phyloP scores from a whole-genome alignment of 2,888 invertebrate genomes.

The Saturnia japonica region DNA sequence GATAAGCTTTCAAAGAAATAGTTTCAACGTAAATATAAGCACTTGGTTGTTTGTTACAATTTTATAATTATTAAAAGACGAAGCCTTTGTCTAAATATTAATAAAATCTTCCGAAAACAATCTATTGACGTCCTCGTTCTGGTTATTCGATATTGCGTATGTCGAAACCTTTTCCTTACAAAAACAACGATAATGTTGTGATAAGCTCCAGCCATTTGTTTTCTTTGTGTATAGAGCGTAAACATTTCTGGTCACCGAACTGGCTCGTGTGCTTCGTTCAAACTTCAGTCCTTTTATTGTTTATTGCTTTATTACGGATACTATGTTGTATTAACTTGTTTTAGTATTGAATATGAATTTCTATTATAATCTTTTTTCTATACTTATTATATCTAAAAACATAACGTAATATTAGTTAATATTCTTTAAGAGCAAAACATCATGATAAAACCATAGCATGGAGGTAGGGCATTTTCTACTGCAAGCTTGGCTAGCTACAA shows the following conservation, averaged over 20 bases:
- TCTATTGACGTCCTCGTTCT: not conserved
- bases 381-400: too few species aligned
- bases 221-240: conserved; percentile 24
- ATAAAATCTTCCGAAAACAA: conserved; percentile 2
- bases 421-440: too few species aligned
- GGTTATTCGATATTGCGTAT: conserved; percentile 10
- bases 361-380: too few species aligned
- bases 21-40: too few species aligned
- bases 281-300: not conserved
- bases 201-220: conserved; percentile 40
- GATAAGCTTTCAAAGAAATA: not conserved
- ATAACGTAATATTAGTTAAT: too few species aligned
- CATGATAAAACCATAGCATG: too few species aligned
- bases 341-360: not conserved
- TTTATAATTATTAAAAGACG: not conserved
- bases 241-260: conserved; percentile 29
- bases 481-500: too few species aligned
- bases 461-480: too few species aligned
- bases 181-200: conserved; percentile 43
- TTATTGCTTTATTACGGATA: not conserved
- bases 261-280: conserved; percentile 25
- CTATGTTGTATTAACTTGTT: not conserved
- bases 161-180: conserved; percentile 33
- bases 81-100: not conserved
- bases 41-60: too few species aligned